These are phyloP conservation scores for Nannoperca obscura DNA, from an alignment of 2,797 vertebrate genomes.

Conservation along the genomic window DNA sequence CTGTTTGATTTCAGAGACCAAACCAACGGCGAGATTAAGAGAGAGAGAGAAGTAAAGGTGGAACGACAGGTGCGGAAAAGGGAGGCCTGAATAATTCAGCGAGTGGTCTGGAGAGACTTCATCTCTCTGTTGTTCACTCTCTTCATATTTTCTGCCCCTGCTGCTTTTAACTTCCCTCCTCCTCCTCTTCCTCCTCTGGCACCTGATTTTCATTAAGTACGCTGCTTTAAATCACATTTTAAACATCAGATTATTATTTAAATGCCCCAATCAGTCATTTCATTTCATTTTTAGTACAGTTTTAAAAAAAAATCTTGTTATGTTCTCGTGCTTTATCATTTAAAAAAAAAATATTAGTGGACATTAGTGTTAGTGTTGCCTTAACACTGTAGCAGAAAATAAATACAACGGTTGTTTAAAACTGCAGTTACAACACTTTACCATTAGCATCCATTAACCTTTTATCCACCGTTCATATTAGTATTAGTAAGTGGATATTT, in stretches of 20 bases:
- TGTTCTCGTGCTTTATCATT: not conserved
- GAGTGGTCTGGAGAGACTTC: constrained; percentile 58
- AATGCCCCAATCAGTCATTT: not conserved
- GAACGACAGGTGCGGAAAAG: constrained; percentile 63
- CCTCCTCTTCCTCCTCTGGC: not conserved
- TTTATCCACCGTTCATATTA: not conserved
- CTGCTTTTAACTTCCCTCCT: not conserved
- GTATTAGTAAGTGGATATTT: not conserved
- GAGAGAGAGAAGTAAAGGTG: constrained; percentile 52
- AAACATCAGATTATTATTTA: not conserved
- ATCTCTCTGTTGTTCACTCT: constrained; percentile 56
- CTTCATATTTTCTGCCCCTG: constrained; percentile 17
- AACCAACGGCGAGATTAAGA: constrained; percentile 21
- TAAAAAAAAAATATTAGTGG: not conserved
- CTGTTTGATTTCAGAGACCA: constrained; percentile 2
- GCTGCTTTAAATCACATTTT: not conserved
- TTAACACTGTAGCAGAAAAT: not conserved
- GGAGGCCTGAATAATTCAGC: constrained; percentile 68
- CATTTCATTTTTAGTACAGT: not conserved
- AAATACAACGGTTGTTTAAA: not conserved
- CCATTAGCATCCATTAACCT: not conserved
- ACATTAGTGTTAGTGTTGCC: not conserved
- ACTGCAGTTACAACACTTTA: not conserved
- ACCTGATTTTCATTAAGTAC: not conserved
- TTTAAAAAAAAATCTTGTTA: not conserved